Conservation (phyloP, 2,888 invertebrate genomes). For the Spatulosminthurus flaviceps region DNA sequence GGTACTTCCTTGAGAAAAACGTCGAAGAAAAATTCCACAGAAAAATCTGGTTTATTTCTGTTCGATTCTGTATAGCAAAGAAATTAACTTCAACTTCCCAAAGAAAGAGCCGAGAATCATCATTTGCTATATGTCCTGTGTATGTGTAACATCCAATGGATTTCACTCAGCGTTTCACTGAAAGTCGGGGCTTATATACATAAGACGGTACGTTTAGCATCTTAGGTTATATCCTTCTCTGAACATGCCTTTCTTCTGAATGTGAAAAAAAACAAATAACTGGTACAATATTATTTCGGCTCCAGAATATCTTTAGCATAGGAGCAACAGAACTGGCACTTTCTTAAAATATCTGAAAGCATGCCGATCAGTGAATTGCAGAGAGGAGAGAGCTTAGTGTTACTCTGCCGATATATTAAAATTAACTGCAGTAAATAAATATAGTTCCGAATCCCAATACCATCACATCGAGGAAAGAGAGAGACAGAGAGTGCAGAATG, state of each 20-base stretch:
- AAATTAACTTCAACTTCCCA: no score
- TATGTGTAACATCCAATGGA: not conserved
- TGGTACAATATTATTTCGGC: no score
- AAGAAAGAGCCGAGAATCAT: not conserved
- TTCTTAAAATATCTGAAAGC: slow-evolving; percentile 18
- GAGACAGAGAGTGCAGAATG: no score
- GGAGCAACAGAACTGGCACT: not conserved
- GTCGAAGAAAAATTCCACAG: not conserved
- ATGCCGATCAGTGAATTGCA: not conserved
- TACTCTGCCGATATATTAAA: not conserved
- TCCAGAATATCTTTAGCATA: not conserved
- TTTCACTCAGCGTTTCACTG: not conserved
- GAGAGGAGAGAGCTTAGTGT: not conserved
- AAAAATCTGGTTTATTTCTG: slow-evolving; percentile 18
- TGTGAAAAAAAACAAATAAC: no score
- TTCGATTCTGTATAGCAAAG: not conserved
- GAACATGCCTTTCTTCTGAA: no score
- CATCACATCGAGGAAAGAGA: not conserved
- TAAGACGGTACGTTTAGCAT: not conserved
- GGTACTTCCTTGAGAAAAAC: no score
- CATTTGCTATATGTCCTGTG: not conserved
- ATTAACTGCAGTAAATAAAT: slow-evolving; percentile 5
- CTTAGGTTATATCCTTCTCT: not conserved
- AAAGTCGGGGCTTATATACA: not conserved
- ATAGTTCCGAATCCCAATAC: not conserved